These are phyloP conservation scores for Gouania willdenowi DNA, from an alignment of 2,797 vertebrate species.

Conservation along the genomic window DNA sequence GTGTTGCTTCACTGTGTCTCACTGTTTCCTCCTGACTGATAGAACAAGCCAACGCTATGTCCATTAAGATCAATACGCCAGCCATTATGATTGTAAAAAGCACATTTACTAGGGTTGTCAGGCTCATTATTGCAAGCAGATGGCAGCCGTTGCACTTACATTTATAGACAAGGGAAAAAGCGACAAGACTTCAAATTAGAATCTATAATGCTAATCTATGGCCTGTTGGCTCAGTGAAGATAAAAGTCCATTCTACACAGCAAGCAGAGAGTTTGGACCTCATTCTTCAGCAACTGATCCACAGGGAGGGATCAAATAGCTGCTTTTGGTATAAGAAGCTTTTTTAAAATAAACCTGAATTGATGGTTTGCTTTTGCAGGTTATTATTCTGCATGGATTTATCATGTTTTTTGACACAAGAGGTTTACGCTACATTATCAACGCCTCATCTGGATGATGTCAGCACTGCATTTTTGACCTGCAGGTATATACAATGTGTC, in stretches of 20 bases:
- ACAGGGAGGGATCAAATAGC: no score
- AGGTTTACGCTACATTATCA: no score
- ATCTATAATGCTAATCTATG: conserved; percentile 94
- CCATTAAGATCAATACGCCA: conserved; percentile 88
- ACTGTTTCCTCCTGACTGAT: conserved; percentile 77
- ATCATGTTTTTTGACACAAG: no score
- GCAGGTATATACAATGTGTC: no score
- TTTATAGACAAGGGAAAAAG: conserved; percentile 80
- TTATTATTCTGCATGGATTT: no score
- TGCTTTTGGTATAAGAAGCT: no score
- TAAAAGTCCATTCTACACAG: conserved; percentile 59
- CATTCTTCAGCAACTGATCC: conserved; percentile 9
- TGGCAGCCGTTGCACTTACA: conserved; percentile 83
- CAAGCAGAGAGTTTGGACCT: conserved; percentile 29
- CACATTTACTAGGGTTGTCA: conserved; percentile 89
- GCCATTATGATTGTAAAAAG: conserved; percentile 90
- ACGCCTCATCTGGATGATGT: no score
- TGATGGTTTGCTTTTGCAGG: no score
- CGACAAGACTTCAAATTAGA: conserved; percentile 96
- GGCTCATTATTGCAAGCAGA: conserved; percentile 95
- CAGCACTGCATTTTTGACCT: no score
- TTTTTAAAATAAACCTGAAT: no score
- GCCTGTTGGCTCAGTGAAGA: conserved; percentile 75
- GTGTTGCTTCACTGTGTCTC: conserved; percentile 69
- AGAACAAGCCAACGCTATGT: conserved; percentile 76